These are phyloP conservation scores for Aythya fuligula DNA, from an alignment of 2,797 vertebrate species.

Conservation along the genomic window DNA sequence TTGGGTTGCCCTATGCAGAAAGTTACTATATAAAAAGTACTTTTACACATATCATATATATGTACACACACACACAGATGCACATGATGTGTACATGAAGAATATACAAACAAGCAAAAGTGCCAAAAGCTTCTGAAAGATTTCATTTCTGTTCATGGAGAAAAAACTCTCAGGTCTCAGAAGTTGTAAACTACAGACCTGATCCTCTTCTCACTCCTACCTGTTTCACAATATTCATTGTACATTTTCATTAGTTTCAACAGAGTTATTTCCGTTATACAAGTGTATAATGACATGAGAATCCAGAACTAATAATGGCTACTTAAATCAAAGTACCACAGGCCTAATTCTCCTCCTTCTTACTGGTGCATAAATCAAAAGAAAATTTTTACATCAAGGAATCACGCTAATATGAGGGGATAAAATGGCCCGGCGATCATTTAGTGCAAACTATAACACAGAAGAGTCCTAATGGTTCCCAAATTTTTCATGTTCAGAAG, in stretches of 20 bases:
- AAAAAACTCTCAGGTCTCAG: slow-evolving; percentile 40
- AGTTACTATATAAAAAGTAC: slow-evolving; percentile 81
- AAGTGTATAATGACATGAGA: background rate
- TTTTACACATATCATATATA: slow-evolving; percentile 73
- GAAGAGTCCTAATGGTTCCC: background rate
- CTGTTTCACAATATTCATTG: background rate
- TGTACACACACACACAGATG: slow-evolving; percentile 55
- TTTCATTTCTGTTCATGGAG: slow-evolving; percentile 24
- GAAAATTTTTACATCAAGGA: background rate
- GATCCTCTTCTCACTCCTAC: background rate
- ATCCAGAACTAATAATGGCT: background rate
- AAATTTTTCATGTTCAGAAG: background rate
- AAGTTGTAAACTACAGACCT: slow-evolving; percentile 29
- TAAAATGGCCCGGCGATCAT: background rate
- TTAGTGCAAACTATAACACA: background rate
- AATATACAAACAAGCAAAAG: slow-evolving; percentile 57
- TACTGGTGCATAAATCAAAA: background rate
- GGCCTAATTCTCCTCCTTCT: background rate
- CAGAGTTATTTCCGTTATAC: background rate
- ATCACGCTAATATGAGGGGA: rapidly evolving
- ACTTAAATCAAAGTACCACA: background rate
- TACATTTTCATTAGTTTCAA: background rate
- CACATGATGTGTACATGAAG: slow-evolving; percentile 55
- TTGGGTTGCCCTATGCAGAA: slow-evolving; percentile 82
- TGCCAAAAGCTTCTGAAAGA: slow-evolving; percentile 57